phyloP scores from a whole-genome alignment of 1,140 invertebrate genomes.

The Zaprionus tsacasi region DNA sequence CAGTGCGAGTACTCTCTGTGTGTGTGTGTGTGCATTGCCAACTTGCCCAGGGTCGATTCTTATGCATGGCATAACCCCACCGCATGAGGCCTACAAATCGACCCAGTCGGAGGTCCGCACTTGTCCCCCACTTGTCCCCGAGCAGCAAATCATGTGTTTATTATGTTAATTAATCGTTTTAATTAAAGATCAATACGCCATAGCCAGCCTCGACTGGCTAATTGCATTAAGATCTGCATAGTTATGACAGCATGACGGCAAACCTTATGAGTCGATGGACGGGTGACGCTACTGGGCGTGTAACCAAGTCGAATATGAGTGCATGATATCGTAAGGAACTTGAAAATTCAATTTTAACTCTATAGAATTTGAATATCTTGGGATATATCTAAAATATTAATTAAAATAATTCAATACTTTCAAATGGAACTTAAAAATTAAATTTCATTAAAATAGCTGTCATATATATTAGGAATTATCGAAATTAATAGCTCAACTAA shows the following conservation, averaged over 20 bases:
- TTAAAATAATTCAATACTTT: no score
- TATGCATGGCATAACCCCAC: constrained; percentile 50
- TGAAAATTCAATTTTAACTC: neutral
- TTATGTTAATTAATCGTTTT: constrained; percentile 69
- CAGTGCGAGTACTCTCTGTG: constrained; percentile 11
- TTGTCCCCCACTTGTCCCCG: constrained; percentile 23
- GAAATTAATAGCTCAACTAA: no score
- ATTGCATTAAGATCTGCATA: constrained; percentile 41
- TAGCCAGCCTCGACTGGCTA: constrained; percentile 23
- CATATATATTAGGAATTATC: no score
- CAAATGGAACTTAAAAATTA: no score
- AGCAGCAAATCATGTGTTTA: constrained; percentile 51
- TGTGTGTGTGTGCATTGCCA: constrained; percentile 30
- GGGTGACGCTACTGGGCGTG: constrained; percentile 1
- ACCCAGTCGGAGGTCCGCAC: constrained; percentile 47
- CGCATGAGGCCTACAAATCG: constrained; percentile 27
- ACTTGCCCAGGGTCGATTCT: constrained; percentile 45
- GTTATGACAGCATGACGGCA: constrained; percentile 14
- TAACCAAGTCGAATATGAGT: neutral
- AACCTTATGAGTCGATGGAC: neutral
- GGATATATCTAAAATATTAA: no score
- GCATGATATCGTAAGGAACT: neutral
- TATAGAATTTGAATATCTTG: neutral
- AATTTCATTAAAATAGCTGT: no score
- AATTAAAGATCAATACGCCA: constrained; percentile 64